Evolutionary conservation across 2,113 vertebrate species (phyloP), one percentile per base, ranked within the genome.

Genomic region (Dicerorhinus sumatrensis): DNA sequence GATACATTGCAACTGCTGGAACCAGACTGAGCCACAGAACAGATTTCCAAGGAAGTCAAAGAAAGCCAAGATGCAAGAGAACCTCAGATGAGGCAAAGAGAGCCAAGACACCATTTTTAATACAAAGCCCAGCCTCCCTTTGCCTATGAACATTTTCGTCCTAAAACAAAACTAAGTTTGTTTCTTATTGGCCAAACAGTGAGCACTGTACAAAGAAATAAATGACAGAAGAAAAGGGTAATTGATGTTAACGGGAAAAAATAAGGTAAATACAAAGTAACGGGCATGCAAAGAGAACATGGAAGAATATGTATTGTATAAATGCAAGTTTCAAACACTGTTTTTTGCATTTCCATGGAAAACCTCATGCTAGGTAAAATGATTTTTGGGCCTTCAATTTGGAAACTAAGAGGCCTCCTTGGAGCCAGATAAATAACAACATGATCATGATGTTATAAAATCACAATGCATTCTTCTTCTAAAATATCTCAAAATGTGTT

Each of bases 341-440:
- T 94, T 97, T 96, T 92, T 31, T 76, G 18, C 31, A 95, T 97
- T 97, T 80, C 96, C 89, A 84, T 94, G 93, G 97, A 97, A 97
- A 98, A 96, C 54, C 11, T 93, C 94, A 95, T 27, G 72, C 72
- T 89, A 94, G 82, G 82, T 36, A 97, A 97, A 97, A 95, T 91
- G 84, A 95, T 85, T 97, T 97, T 93, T 97, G 97, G 94, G 85
- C 76, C 94, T 91, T 96, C 81, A 70, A 83, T 91, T 89, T 97
- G 97, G 96, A 97, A 98, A 97, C 91, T 93, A 31, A 95, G 85
- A 67, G 91, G 88, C 94, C 56, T 97, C 85, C 69, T 96, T 94
- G 94, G 93, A 96, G 94, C 91, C 89, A 97, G 94, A 96, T 97
- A 97, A 98, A 97, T 93, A 97, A 95, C 94, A 98, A 89, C 94